These are phyloP conservation scores for Aurelia sp. DNA, from an alignment of 30 jellyfish, hydroid and myxozoan species.

Conservation along the genomic window DNA sequence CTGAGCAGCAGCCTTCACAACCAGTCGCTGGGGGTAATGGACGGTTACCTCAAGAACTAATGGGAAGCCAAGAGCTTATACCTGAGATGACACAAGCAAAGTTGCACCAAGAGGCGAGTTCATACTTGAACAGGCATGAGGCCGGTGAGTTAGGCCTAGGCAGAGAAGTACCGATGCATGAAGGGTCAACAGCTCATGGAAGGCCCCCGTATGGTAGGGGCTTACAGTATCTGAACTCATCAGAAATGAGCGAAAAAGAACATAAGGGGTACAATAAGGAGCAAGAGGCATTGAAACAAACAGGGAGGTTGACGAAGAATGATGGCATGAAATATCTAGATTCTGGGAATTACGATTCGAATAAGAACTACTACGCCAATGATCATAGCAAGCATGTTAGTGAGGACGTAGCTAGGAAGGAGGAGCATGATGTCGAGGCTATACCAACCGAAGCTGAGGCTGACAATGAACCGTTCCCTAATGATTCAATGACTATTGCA, in stretches of 20 bases:
- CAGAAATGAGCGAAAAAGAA: neutral
- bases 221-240: slow-evolving; percentile 15
- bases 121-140: slow-evolving; percentile 55
- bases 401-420: neutral
- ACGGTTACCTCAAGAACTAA: slow-evolving; percentile 33
- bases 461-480: slow-evolving; percentile 80
- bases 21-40: neutral
- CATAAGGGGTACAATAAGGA: neutral
- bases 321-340: neutral
- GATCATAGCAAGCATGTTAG: neutral
- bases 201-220: slow-evolving; percentile 56
- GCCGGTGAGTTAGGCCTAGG: slow-evolving; percentile 52
- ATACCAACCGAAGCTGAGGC: slow-evolving; percentile 83
- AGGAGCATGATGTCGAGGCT: slow-evolving; percentile 20
- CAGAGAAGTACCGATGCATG: slow-evolving; percentile 37
- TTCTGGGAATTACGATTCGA: neutral
- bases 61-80: slow-evolving; percentile 54
- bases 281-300: neutral
- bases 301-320: neutral
- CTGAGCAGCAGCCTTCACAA: slow-evolving; percentile 15
- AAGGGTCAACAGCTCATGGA: neutral
- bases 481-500: slow-evolving; percentile 32
- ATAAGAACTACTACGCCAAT: neutral
- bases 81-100: slow-evolving; percentile 15
- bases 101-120: slow-evolving; percentile 26